Conservation (phyloP, 2,888 invertebrate genomes). For the Anaspis maculata region DNA sequence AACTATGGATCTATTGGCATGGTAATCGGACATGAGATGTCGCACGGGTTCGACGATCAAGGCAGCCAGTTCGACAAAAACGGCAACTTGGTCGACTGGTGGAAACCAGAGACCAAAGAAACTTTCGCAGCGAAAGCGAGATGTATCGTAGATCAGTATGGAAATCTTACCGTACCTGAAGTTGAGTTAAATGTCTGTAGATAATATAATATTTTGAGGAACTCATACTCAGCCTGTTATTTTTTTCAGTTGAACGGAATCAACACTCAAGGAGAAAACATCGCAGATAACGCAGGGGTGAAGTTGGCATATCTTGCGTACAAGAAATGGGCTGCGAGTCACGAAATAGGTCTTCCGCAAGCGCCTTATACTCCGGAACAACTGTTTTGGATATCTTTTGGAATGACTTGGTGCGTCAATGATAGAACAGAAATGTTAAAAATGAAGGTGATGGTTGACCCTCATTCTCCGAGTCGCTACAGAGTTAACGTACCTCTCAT, state of each 20-base stretch:
- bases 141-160: conserved; percentile 84
- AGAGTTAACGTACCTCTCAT: conserved; percentile 52
- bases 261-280: conserved; percentile 86
- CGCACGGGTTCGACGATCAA: conserved; percentile 73
- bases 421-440: conserved; percentile 58
- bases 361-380: conserved; percentile 55
- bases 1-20: conserved; percentile 80
- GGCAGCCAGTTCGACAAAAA: conserved; percentile 80
- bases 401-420: conserved; percentile 81
- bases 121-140: conserved; percentile 68
- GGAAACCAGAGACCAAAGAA: conserved; percentile 68
- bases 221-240: too few species aligned
- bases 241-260: conserved; percentile 85
- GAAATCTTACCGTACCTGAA: conserved; percentile 68
- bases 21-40: conserved; percentile 80
- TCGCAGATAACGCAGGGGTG: conserved; percentile 87
- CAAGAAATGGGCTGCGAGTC: conserved; percentile 56
- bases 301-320: conserved; percentile 83
- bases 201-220: too few species aligned
- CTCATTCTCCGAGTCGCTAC: conserved; percentile 45
- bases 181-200: conserved; percentile 64
- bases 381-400: conserved; percentile 75
- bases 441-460: conserved; percentile 69
- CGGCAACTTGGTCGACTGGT: conserved; percentile 84
- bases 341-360: conserved; percentile 57